Percentiles rank a stretch among this genome's conserved stretches.
These are phyloP conservation scores for Carposina sasakii DNA, from an alignment of 1,140 invertebrate genomes.

Conservation along the genomic window DNA sequence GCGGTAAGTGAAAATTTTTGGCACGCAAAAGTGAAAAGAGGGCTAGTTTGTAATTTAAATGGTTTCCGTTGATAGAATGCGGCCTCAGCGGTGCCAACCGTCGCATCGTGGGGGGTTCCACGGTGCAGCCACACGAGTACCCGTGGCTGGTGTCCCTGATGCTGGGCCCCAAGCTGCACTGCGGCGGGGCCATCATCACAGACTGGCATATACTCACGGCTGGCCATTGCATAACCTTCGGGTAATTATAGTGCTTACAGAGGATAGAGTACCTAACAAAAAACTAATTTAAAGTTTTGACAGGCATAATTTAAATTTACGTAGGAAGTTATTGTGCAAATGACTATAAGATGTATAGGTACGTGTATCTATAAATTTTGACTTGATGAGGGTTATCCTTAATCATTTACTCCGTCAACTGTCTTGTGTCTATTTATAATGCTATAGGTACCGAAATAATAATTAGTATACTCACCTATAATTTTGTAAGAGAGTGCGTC, in stretches of 20 bases:
- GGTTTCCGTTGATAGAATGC: conserved; percentile 49
- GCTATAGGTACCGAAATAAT: too few species aligned
- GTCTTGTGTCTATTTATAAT: too few species aligned
- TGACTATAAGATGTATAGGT: too few species aligned
- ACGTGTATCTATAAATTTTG: too few species aligned
- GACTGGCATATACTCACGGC: conserved; percentile 76
- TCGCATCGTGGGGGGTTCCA: conserved; percentile 77
- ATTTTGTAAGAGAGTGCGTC: too few species aligned
- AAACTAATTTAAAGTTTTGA: too few species aligned
- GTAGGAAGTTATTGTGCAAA: too few species aligned
- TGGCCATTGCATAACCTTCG: conserved; percentile 75
- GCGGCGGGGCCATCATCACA: conserved; percentile 78
- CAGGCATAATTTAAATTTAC: too few species aligned
- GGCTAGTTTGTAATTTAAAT: neutral
- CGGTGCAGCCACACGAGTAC: conserved; percentile 74
- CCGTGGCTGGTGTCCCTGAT: conserved; percentile 78
- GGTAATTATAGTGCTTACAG: conserved; percentile 32
- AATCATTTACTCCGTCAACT: too few species aligned
- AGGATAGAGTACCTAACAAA: too few species aligned
- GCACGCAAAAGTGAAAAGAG: neutral
- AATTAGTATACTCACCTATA: too few species aligned
- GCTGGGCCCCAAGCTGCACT: conserved; percentile 72
- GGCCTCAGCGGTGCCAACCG: conserved; percentile 65
- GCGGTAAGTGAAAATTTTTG: conserved; percentile 32
- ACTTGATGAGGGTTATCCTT: too few species aligned